A percentile compares a stretch with the other conserved stretches of the same genome.
Evolutionary conservation across 92 coral and sea anemone genomes (phyloP).

Genomic region (Heliopora coerulea): DNA sequence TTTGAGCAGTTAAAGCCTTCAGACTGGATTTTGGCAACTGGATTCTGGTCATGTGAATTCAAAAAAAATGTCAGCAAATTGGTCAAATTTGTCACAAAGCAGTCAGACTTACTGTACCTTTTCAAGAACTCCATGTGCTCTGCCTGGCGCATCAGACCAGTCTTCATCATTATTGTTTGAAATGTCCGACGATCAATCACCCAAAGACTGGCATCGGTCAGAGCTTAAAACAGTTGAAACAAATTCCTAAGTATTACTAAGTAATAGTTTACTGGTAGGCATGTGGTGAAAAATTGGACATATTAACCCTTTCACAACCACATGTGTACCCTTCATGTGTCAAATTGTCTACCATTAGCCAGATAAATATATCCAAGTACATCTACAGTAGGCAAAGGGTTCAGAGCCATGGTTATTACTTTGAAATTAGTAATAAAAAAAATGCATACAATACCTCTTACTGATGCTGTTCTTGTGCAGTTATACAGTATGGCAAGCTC

Average conservation of each 20-base stretch:
- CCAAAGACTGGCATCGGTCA: slow-evolving; percentile 84
- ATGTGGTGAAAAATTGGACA: background rate
- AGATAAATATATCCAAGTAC: too few species aligned
- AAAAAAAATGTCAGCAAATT: too few species aligned
- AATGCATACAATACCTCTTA: slow-evolving; percentile 56
- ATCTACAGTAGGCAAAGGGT: too few species aligned
- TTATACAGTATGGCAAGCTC: slow-evolving; percentile 97
- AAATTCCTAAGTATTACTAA: background rate
- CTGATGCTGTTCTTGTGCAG: slow-evolving; percentile 99
- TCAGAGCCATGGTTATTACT: background rate
- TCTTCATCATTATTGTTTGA: slow-evolving; percentile 99
- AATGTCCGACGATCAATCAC: slow-evolving; percentile 97
- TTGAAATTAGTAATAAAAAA: too few species aligned
- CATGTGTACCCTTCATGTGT: too few species aligned
- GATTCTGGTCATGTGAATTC: too few species aligned
- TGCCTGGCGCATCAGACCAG: slow-evolving; percentile 90
- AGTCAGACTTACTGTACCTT: slow-evolving; percentile 55
- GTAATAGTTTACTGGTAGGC: too few species aligned
- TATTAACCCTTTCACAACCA: too few species aligned
- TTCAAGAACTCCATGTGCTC: slow-evolving; percentile 90
- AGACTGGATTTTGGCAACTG: too few species aligned
- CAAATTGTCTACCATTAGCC: too few species aligned
- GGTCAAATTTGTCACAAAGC: background rate
- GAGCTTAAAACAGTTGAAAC: slow-evolving; percentile 62
- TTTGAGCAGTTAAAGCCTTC: too few species aligned